Conservation (phyloP, 2,113 vertebrate species). For the Isichthys henryi region DNA sequence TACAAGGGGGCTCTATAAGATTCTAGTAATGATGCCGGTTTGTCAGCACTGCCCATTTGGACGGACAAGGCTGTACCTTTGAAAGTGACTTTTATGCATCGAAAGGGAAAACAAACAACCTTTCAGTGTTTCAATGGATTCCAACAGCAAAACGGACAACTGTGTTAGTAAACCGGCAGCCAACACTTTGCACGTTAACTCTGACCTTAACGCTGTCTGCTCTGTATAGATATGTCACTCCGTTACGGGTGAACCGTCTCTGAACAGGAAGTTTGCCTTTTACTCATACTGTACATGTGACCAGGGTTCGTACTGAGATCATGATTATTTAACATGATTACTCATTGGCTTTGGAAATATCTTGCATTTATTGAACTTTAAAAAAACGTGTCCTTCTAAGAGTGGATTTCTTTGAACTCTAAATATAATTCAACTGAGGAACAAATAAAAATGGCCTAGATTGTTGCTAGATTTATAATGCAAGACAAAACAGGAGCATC, state of each 20-base stretch:
- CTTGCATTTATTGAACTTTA: not conserved
- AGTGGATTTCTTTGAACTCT: not conserved
- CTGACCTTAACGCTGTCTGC: not conserved
- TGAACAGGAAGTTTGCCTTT: not conserved
- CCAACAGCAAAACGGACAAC: not conserved
- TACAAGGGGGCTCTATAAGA: conserved; percentile 31
- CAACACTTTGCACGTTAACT: not conserved
- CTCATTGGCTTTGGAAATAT: not conserved
- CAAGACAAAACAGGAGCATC: not conserved
- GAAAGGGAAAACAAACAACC: not conserved
- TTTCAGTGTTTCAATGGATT: not conserved
- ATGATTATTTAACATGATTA: not conserved
- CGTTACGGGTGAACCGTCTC: not conserved
- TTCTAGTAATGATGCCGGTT: conserved; percentile 33
- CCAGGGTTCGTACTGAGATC: not conserved
- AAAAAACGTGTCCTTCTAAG: not conserved
- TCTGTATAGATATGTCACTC: not conserved
- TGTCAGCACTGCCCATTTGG: conserved; percentile 14
- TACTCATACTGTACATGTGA: not conserved
- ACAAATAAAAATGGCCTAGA: not conserved
- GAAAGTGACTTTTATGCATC: not conserved
- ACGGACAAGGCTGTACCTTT: not conserved
- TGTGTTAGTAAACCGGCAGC: not conserved
- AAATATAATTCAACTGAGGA: not conserved
- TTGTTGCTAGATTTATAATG: not conserved